Conservation (phyloP, 2,888 invertebrate species). For the Cryptocephalus primarius region DNA sequence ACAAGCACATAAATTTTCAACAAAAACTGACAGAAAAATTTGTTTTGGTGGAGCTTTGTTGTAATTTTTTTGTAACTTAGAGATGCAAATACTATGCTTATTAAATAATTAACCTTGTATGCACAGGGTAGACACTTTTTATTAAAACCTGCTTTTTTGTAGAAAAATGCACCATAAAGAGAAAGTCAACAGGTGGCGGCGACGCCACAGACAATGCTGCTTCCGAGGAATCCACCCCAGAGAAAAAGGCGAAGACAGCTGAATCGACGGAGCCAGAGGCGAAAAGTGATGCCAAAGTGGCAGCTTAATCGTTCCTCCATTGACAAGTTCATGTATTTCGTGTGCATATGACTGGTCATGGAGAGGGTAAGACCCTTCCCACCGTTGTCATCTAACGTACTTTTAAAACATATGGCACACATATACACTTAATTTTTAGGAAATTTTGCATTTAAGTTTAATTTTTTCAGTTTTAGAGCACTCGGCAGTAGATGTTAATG, state of each 20-base stretch:
- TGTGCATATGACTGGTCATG: slow-evolving; percentile 4
- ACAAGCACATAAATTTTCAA: too few relatives aligned
- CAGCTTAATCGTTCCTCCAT: slow-evolving; percentile 30
- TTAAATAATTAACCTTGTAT: too few relatives aligned
- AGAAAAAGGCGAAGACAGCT: slow-evolving; percentile 61
- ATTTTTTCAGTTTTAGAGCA: slow-evolving; percentile 16
- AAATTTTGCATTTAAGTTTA: slow-evolving; percentile 27
- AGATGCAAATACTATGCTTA: too few relatives aligned
- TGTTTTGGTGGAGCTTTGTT: too few relatives aligned
- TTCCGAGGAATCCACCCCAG: slow-evolving; percentile 50
- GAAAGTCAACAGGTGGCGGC: slow-evolving; percentile 49
- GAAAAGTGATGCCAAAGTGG: slow-evolving; percentile 44
- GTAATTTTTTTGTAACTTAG: too few relatives aligned
- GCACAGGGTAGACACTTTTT: too few relatives aligned
- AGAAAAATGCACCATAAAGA: slow-evolving; percentile 37
- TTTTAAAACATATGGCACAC: slow-evolving; percentile 19
- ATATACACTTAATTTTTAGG: slow-evolving; percentile 16
- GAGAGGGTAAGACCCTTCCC: not conserved
- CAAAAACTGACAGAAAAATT: too few relatives aligned
- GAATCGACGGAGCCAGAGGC: slow-evolving; percentile 47
- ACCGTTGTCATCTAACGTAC: slow-evolving; percentile 15
- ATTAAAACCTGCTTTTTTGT: too few relatives aligned
- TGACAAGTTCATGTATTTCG: not conserved
- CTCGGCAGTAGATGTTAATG: slow-evolving; percentile 17
- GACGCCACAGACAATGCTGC: slow-evolving; percentile 38